phyloP scores from a whole-genome alignment of 2,797 vertebrate genomes.

The Notolepis coatsorum region DNA sequence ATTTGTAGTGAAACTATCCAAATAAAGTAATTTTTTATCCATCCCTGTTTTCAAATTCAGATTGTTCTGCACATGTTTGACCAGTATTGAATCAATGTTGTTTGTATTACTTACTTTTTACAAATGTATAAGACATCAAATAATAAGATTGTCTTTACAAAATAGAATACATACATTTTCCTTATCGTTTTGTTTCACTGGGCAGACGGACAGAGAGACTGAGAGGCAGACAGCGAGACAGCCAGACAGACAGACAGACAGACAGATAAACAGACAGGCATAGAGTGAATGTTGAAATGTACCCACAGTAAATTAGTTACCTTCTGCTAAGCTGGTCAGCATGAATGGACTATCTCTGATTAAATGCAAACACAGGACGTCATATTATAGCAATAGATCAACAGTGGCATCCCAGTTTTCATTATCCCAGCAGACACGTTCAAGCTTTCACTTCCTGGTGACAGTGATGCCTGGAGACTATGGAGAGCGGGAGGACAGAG shows the following conservation, averaged over 20 bases:
- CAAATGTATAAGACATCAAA: too few species aligned
- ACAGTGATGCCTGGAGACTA: slow-evolving; percentile 38
- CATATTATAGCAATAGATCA: slow-evolving; percentile 37
- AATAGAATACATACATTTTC: too few species aligned
- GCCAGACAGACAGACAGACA: neutral
- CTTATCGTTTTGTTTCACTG: neutral
- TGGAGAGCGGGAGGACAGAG: too few species aligned
- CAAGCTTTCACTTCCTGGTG: slow-evolving; percentile 57
- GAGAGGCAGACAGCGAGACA: neutral
- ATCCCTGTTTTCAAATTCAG: too few species aligned
- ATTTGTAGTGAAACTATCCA: too few species aligned
- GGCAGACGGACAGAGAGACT: neutral
- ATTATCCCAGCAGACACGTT: slow-evolving; percentile 33
- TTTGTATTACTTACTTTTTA: too few species aligned
- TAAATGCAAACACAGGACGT: slow-evolving; percentile 47
- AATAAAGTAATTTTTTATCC: too few species aligned
- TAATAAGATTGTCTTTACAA: too few species aligned
- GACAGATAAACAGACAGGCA: neutral
- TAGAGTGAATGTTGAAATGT: neutral
- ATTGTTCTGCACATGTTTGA: too few species aligned
- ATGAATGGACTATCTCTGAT: slow-evolving; percentile 52
- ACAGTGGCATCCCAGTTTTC: slow-evolving; percentile 22
- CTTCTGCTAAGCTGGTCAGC: slow-evolving; percentile 27
- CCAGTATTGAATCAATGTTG: too few species aligned
- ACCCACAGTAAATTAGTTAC: slow-evolving; percentile 4